These are phyloP conservation scores for Tetheella fluctuosa DNA, from an alignment of 2,888 invertebrate genomes.

Conservation along the genomic window DNA sequence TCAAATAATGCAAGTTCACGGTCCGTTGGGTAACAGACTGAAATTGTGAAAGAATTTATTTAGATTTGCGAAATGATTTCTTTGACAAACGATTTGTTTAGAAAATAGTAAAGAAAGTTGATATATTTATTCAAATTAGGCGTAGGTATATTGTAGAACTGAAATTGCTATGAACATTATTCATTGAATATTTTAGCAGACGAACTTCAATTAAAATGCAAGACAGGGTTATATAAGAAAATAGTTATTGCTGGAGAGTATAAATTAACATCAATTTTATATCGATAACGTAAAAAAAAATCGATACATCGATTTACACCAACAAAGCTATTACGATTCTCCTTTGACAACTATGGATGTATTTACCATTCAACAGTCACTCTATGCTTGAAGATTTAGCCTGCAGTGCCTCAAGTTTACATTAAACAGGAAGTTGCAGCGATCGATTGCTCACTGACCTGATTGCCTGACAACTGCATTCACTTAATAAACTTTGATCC, in stretches of 20 bases:
- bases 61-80: not conserved
- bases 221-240: not conserved
- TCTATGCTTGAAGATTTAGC: not conserved
- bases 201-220: not conserved
- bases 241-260: too few relatives aligned
- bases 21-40: constrained; percentile 10
- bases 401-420: constrained; percentile 10
- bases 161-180: not conserved
- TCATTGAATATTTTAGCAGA: not conserved
- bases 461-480: not conserved
- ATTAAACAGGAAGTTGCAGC: constrained; percentile 14
- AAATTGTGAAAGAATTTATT: constrained; percentile 11
- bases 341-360: not conserved
- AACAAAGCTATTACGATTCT: not conserved
- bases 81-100: not conserved
- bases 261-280: not conserved
- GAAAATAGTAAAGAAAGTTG: not conserved
- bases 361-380: not conserved
- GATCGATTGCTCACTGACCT: constrained; percentile 15
- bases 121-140: not conserved
- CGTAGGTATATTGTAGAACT: not conserved
- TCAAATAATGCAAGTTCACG: constrained; percentile 18
- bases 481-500: constrained; percentile 9
- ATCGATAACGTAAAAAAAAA: not conserved
- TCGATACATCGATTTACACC: not conserved